Evolutionary conservation across 1,140 invertebrate species (phyloP), one percentile per base, ranked within the genome.

Genomic region (Amyelois transitella): DNA sequence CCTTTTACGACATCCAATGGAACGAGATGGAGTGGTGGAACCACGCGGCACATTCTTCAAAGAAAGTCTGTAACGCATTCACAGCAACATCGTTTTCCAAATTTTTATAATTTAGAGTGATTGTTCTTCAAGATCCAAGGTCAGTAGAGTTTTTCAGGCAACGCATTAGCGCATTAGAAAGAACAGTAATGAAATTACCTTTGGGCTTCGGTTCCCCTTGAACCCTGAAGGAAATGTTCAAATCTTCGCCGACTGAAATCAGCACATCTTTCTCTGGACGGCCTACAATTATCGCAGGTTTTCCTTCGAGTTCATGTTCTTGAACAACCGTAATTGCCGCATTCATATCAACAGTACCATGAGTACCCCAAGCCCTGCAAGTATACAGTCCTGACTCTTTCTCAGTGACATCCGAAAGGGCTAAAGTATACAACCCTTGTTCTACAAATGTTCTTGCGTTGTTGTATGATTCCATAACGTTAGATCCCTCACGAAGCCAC

Each of bases 311-410:
- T 38, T 88, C 83, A 44, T 86, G 91, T 0, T 90, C 87, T 18
- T 91, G 85, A 2, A 94, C 89, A 0, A 94, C 91, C 56, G 93
- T 91, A 18, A 95, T 90, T 49, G 91, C 92, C 1, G 92, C 92
- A 62, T 90, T 90, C 47, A 92, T 93, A 64, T 95, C 94, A 0
- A 94, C 92, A 75, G 93, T 92, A 2, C 96, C 96, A 61, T 93
- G 92, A 22, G 88, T 90, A 78, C 96, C 97, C 62, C 91, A 92
- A 1, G 95, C 95, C 62, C 93, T 91, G 72, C 95, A 97, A 0
- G 94, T 95, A 75, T 98, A 98, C 24, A 95, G 92, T 3, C 97
- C 98, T 53, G 93, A 92, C 75, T 99, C 97, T 51, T 94, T 94
- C 53, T 96, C 93, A 43, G 94, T 91, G 0, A 92, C 92, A 75